Conservation (phyloP, 2,888 invertebrate genomes). For the Tetrapedia diversipes region DNA sequence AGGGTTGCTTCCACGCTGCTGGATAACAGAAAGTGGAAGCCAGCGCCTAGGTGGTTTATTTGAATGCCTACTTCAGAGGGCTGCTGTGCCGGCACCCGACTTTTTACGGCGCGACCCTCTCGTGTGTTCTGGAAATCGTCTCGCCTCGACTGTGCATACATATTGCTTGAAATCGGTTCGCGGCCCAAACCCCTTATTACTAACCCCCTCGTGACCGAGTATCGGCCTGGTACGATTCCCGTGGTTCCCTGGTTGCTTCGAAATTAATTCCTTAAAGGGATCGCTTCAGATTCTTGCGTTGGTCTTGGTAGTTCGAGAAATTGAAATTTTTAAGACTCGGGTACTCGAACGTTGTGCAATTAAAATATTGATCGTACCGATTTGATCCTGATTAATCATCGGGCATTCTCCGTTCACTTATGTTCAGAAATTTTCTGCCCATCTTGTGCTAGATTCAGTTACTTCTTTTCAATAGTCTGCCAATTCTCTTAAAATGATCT, state of each 20-base stretch:
- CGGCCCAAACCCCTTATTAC: background rate
- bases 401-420: too few relatives aligned
- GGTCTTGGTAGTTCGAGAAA: background rate
- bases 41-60: conserved; percentile 77
- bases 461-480: too few relatives aligned
- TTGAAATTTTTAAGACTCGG: too few relatives aligned
- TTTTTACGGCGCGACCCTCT: conserved; percentile 54
- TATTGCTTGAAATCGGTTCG: conserved; percentile 33
- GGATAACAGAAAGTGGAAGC: conserved; percentile 76
- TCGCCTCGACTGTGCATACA: conserved; percentile 42
- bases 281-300: background rate
- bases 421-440: too few relatives aligned
- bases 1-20: conserved; percentile 78
- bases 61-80: conserved; percentile 77
- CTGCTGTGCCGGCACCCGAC: conserved; percentile 58
- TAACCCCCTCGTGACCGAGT: background rate
- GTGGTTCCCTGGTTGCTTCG: too few relatives aligned
- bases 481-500: too few relatives aligned
- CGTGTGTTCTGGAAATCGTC: conserved; percentile 53
- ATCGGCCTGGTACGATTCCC: background rate
- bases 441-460: too few relatives aligned
- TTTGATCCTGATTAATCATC: too few relatives aligned
- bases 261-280: background rate
- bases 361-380: too few relatives aligned
- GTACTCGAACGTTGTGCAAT: too few relatives aligned